These are phyloP conservation scores for Pocota personata DNA, from an alignment of 2,888 invertebrate genomes.

Conservation along the genomic window DNA sequence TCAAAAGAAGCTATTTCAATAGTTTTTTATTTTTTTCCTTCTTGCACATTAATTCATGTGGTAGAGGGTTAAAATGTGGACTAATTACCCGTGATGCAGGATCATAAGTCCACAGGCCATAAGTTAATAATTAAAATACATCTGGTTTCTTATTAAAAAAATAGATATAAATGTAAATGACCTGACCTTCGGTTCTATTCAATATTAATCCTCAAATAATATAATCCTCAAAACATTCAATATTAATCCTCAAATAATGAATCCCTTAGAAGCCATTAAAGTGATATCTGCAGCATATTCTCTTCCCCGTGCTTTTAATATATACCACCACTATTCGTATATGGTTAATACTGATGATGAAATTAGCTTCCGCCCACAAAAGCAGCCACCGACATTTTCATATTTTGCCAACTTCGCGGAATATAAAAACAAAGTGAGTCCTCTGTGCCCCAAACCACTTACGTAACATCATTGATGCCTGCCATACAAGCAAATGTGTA, in stretches of 20 bases:
- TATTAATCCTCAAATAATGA: not conserved
- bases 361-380: slow-evolving; percentile 9
- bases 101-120: too few species aligned
- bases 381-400: not conserved
- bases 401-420: slow-evolving; percentile 31
- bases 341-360: not conserved
- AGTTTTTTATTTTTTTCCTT: too few species aligned
- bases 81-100: too few species aligned
- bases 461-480: slow-evolving; percentile 9
- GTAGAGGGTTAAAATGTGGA: too few species aligned
- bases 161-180: too few species aligned
- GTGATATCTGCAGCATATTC: not conserved
- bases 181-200: too few species aligned
- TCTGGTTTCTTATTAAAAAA: too few species aligned
- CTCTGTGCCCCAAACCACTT: slow-evolving; percentile 7
- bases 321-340: not conserved
- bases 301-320: not conserved
- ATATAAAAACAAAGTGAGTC: slow-evolving; percentile 23
- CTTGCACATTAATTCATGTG: too few species aligned
- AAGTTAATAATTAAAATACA: too few species aligned
- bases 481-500: not conserved
- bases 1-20: too few species aligned
- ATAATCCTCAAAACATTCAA: slow-evolving; percentile 3
- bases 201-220: too few species aligned
- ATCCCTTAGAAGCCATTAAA: not conserved